Evolutionary conservation across 2,113 vertebrate genomes (phyloP).

Genomic region (Phrynosoma blainvillii): DNA sequence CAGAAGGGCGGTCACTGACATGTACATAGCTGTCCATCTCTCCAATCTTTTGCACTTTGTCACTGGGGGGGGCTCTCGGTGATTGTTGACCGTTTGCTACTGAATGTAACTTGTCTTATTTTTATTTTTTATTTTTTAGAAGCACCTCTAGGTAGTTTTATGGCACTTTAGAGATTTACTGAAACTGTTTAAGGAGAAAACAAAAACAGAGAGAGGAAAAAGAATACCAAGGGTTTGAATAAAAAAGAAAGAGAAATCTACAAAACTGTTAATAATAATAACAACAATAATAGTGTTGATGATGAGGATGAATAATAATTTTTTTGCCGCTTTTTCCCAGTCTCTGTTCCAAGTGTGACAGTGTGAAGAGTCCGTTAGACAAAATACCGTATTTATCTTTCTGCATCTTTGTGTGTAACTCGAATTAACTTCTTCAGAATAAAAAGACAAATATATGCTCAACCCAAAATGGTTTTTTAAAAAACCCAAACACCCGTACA

Average conservation of each 20-base stretch:
- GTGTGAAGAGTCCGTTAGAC: conserved; percentile 59
- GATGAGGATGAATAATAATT: background rate
- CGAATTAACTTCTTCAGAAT: conserved; percentile 38
- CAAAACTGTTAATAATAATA: background rate
- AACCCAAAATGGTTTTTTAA: background rate
- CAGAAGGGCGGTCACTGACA: conserved; percentile 36
- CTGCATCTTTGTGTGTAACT: conserved; percentile 73
- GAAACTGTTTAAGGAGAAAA: conserved; percentile 37
- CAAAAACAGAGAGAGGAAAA: conserved; percentile 35
- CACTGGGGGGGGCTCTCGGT: conserved; percentile 62
- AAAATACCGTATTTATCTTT: conserved; percentile 73
- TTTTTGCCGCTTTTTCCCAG: conserved; percentile 43
- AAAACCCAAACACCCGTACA: rapidly evolving
- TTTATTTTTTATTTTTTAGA: conserved; percentile 44
- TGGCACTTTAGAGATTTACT: conserved; percentile 37
- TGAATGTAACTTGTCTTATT: conserved; percentile 74
- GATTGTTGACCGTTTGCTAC: conserved; percentile 71
- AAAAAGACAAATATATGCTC: conserved; percentile 31
- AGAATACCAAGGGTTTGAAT: conserved; percentile 58
- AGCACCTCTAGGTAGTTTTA: conserved; percentile 42
- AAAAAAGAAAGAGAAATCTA: conserved; percentile 28
- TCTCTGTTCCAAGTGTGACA: conserved; percentile 46
- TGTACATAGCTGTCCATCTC: conserved; percentile 64
- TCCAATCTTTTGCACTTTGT: conserved; percentile 74
- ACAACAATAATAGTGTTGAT: background rate